These are phyloP conservation scores for Himalopsyche tibetana DNA, from an alignment of 2,888 invertebrate species.

Conservation along the genomic window DNA sequence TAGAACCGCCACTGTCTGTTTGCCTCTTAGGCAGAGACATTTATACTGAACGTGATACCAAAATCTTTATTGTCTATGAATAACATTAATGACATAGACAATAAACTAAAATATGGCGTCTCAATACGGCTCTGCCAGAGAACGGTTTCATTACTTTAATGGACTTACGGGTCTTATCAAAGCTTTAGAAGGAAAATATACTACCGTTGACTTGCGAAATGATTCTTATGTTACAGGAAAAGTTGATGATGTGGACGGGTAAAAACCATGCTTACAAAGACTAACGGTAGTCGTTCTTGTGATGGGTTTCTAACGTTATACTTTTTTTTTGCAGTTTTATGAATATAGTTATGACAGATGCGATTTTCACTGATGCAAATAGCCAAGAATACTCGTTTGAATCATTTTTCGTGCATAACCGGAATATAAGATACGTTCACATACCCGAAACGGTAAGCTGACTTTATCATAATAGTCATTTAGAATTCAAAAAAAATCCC, in stretches of 20 bases:
- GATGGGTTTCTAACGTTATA: not conserved
- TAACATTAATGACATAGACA: not conserved
- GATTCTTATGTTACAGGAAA: conserved; percentile 80
- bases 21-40: too few species aligned
- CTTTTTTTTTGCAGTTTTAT: conserved; percentile 69
- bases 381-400: conserved; percentile 80
- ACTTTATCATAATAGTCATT: not conserved
- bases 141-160: conserved; percentile 76
- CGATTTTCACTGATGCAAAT: conserved; percentile 79
- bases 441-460: conserved; percentile 77
- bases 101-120: not conserved
- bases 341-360: conserved; percentile 82
- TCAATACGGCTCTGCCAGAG: conserved; percentile 63
- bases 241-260: conserved; percentile 81
- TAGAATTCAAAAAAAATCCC: conserved; percentile 23
- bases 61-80: too few species aligned
- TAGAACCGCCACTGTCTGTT: too few species aligned
- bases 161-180: conserved; percentile 80
- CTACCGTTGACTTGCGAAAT: conserved; percentile 82
- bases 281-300: conserved; percentile 32
- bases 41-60: too few species aligned
- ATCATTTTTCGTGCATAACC: conserved; percentile 79
- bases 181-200: conserved; percentile 78
- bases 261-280: conserved; percentile 67
- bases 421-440: conserved; percentile 83